Base-by-base conservation (phyloP, 2,888 invertebrate genomes). In the Drosophila mayaguana region DNA sequence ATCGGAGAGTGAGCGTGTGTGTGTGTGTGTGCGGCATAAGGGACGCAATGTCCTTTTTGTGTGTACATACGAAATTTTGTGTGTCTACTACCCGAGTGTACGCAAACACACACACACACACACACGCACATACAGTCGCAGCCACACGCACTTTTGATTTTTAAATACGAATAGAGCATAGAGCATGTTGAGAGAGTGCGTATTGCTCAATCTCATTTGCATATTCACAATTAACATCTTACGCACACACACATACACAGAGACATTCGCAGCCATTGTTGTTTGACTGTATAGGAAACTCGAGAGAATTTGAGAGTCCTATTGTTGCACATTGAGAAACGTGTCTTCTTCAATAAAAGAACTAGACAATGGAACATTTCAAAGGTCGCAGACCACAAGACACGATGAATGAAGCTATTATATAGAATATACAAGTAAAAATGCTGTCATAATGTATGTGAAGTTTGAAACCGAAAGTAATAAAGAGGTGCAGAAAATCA, bases 11-110 rank as follows among this genome's bases (percentile, higher is more conserved):
- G 8, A 28, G 28, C 28, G 38, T 54, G 20, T 42, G 45, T 60
- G 20, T 22, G 32, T 48, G 51, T 65, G 42, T 64, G 50, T 71
- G 54, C 61, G 65, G 66, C 68, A 75, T 63, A 88, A 80, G 89
- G 86, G 86, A 73, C 89, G 89, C 88, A 78, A 56, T 85, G 85
- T 89, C 88, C 86, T 80, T 83, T 88, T 80, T 89, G 61, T 71
- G 68, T 86, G 54, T 70, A 64, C 65, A 70, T 55, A 65, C 59
- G 18, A 53, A 38, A 40, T 32, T 61, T 67, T 79, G 72, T 63
- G 69, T 18, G 62, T 69, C 67, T 67, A 36, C 69, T 51, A 43
- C 60, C 50, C 50, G 36, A 18, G 42, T 54, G 53, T 60, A 72
- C 59, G 36, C 50, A 61, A 28, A 50, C 40, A 55, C 54, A 76